Conservation (phyloP, 2,113 vertebrate genomes). For the Semnornis frantzii region DNA sequence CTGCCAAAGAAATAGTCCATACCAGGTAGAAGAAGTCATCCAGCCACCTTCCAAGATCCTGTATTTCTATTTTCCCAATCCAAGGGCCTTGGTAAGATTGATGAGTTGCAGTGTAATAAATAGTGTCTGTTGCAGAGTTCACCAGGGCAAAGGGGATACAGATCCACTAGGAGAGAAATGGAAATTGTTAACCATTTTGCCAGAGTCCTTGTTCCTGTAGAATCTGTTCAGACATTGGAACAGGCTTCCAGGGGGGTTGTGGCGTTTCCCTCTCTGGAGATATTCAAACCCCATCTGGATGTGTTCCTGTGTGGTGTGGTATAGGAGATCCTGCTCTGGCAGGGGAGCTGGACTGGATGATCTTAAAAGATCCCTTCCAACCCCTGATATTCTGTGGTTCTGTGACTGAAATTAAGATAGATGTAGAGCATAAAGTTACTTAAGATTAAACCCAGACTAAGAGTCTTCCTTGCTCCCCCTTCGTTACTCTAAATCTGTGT, state of each 20-base stretch:
- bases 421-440: neutral
- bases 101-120: constrained; percentile 63
- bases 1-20: neutral
- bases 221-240: neutral
- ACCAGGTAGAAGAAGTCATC: constrained; percentile 80
- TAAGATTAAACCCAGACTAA: neutral
- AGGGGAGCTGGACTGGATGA: too few species aligned
- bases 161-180: constrained; percentile 67
- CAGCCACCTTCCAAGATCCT: constrained; percentile 73
- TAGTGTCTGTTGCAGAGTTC: constrained; percentile 69
- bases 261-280: too few species aligned
- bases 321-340: too few species aligned
- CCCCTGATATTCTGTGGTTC: too few species aligned
- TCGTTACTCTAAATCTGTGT: neutral
- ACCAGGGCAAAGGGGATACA: constrained; percentile 77
- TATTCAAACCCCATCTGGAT: too few species aligned
- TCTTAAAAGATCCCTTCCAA: too few species aligned
- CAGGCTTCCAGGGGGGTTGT: too few species aligned
- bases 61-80: constrained; percentile 72
- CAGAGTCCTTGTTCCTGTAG: neutral
- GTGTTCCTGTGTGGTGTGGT: too few species aligned
- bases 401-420: neutral
- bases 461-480: neutral
- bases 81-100: constrained; percentile 68
- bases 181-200: neutral